These are phyloP conservation scores for Adelges cooleyi DNA, from an alignment of 1,140 invertebrate species.

Conservation along the genomic window DNA sequence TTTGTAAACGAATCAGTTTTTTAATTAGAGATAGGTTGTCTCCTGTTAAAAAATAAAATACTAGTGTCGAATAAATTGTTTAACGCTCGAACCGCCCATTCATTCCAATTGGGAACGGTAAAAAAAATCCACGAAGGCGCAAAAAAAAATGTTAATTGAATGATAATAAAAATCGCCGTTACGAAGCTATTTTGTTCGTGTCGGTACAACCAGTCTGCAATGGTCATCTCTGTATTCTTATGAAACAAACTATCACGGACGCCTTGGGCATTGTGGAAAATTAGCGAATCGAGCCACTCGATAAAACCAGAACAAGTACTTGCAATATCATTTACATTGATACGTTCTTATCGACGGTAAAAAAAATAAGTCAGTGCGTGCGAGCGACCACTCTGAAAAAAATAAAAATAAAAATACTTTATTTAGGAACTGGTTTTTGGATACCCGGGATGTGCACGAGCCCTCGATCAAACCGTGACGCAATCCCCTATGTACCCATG, in stretches of 20 bases:
- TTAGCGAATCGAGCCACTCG: constrained; percentile 1
- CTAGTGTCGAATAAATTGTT: background rate
- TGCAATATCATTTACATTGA: background rate
- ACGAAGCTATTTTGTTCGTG: background rate
- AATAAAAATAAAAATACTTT: background rate
- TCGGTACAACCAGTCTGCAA: background rate
- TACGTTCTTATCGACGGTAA: background rate
- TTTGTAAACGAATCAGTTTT: too few relatives aligned
- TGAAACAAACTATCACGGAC: background rate
- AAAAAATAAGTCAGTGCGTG: background rate
- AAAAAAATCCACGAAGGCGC: background rate
- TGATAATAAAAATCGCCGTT: background rate
- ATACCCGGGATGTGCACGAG: background rate
- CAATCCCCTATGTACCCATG: background rate
- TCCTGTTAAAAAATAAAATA: too few relatives aligned
- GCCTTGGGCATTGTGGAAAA: background rate
- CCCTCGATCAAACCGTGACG: background rate
- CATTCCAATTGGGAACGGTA: background rate
- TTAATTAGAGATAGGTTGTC: too few relatives aligned
- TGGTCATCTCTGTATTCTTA: background rate
- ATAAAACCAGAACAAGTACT: background rate
- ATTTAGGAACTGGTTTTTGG: constrained; percentile 9
- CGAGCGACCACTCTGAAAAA: background rate
- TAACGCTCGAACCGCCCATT: background rate
- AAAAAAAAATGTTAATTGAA: background rate